Evolutionary conservation across 2,797 vertebrate genomes (phyloP).

Genomic region (Myotis myotis): DNA sequence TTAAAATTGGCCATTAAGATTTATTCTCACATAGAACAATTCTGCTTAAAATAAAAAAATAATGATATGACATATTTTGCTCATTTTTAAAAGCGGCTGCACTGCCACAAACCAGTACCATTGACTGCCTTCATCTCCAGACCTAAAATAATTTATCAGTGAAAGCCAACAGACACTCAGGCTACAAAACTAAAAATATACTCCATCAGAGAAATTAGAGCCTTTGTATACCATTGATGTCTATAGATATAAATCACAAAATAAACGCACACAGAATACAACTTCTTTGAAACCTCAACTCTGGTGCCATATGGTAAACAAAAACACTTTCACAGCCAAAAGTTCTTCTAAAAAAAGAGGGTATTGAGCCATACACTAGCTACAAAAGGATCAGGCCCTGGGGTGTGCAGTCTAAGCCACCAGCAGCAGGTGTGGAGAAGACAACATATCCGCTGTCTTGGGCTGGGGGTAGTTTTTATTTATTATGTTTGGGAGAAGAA

Average conservation of each 20-base stretch:
- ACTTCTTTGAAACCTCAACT: neutral
- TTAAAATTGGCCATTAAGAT: slow-evolving; percentile 55
- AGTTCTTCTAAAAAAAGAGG: neutral
- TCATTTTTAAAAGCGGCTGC: slow-evolving; percentile 51
- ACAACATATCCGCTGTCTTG: neutral
- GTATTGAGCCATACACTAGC: neutral
- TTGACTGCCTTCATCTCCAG: neutral
- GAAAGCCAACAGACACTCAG: slow-evolving; percentile 53
- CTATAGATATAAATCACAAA: neutral
- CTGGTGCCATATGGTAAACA: neutral
- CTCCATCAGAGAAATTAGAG: neutral
- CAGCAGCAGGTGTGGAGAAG: neutral
- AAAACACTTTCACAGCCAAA: neutral
- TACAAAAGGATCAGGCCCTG: neutral
- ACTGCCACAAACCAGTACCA: slow-evolving; percentile 50
- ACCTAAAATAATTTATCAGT: slow-evolving; percentile 62
- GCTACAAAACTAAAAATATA: slow-evolving; percentile 68
- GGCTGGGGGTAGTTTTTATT: neutral
- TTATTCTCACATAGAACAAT: slow-evolving; percentile 61
- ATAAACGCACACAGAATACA: neutral
- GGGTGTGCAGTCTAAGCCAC: neutral
- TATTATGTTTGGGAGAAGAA: neutral
- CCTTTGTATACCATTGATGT: neutral
- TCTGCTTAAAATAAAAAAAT: slow-evolving; percentile 44
- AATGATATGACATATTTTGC: neutral